phyloP scores from a whole-genome alignment of 2,888 invertebrate species.

The Drosophila neotestacea region DNA sequence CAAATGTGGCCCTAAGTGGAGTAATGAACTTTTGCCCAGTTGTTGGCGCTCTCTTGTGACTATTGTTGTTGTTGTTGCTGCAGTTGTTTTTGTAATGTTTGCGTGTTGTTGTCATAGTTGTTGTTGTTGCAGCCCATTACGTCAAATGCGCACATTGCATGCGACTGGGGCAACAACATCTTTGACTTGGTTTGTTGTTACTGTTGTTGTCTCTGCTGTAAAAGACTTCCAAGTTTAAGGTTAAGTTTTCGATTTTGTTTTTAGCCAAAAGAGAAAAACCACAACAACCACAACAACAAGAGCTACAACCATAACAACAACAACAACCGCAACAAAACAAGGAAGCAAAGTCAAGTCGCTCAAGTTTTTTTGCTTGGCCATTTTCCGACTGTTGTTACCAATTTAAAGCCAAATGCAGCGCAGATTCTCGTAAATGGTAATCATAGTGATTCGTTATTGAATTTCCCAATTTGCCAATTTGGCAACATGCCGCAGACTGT shows the following conservation, averaged over 20 bases:
- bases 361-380: conserved; percentile 15
- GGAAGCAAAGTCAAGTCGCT: conserved; percentile 56
- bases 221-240: conserved; percentile 71
- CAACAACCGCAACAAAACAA: conserved; percentile 47
- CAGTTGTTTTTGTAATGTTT: conserved; percentile 3
- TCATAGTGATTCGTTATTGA: conserved; percentile 80
- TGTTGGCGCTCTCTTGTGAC: conserved; percentile 32
- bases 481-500: conserved; percentile 22
- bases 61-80: conserved; percentile 17
- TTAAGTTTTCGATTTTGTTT: conserved; percentile 77
- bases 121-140: conserved; percentile 65
- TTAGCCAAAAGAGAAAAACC: conserved; percentile 26
- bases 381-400: conserved; percentile 45
- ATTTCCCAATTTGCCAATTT: conserved; percentile 62
- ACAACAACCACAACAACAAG: conserved; percentile 14
- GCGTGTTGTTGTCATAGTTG: conserved; percentile 22
- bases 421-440: conserved; percentile 69
- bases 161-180: conserved; percentile 64
- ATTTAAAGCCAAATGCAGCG: conserved; percentile 50
- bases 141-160: conserved; percentile 74
- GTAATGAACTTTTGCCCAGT: conserved; percentile 74
- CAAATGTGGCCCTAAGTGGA: conserved; percentile 71
- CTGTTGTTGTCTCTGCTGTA: conserved; percentile 33
- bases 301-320: conserved; percentile 3
- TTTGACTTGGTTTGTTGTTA: conserved; percentile 26